Conservation (phyloP, 2,113 vertebrate species). For the Sminthopsis crassicaudata region DNA sequence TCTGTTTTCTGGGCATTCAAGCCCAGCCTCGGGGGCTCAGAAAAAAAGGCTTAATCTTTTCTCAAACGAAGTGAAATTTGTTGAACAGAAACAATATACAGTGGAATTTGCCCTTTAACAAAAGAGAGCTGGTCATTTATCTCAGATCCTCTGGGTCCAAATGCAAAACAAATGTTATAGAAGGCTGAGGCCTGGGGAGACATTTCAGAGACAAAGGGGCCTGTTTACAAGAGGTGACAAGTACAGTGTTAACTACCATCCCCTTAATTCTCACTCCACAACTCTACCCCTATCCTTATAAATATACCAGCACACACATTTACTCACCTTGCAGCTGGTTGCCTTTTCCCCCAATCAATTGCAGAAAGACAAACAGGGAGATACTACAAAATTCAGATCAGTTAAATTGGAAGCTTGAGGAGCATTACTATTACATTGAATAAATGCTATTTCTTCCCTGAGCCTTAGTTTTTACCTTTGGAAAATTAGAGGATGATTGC, state of each 20-base stretch:
- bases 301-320: neutral
- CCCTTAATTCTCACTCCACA: neutral
- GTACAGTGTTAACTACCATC: neutral
- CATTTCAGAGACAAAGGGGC: neutral
- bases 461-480: neutral
- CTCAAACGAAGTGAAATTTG: neutral
- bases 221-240: constrained; percentile 10
- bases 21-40: neutral
- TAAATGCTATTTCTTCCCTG: neutral
- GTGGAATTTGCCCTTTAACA: constrained; percentile 15
- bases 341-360: neutral
- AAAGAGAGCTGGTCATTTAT: constrained; percentile 13
- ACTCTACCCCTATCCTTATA: neutral
- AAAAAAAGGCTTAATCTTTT: neutral
- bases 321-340: neutral
- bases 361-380: neutral
- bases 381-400: neutral
- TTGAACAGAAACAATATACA: constrained; percentile 14
- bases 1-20: neutral
- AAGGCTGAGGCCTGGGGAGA: neutral
- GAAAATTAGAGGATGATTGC: neutral
- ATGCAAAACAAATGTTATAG: constrained; percentile 4
- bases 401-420: neutral
- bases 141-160: neutral
- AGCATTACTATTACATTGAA: neutral